phyloP scores from a whole-genome alignment of 2,113 vertebrate genomes.

The Hydrochoerus hydrochaeris region DNA sequence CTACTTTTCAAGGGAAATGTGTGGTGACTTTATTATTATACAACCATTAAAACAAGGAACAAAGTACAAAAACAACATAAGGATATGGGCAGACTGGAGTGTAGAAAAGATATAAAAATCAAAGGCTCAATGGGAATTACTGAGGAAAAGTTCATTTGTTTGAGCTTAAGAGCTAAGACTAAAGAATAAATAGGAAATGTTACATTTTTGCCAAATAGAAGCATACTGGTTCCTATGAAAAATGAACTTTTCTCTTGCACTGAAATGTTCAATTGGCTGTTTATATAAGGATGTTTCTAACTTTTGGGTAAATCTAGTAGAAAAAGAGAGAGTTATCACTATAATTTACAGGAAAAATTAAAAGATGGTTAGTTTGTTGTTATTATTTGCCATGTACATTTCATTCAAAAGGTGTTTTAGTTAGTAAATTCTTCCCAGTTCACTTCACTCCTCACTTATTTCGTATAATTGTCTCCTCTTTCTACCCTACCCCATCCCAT shows the following conservation, averaged over 20 bases:
- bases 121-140: neutral
- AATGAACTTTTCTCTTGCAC: neutral
- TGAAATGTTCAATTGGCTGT: neutral
- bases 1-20: conserved; percentile 60
- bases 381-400: neutral
- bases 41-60: conserved; percentile 14
- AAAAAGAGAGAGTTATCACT: neutral
- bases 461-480: neutral
- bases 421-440: neutral
- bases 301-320: neutral
- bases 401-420: neutral
- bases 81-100: neutral
- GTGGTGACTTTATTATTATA: neutral
- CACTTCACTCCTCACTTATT: neutral
- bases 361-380: neutral
- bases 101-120: neutral
- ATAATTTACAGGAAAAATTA: neutral
- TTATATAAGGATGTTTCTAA: neutral
- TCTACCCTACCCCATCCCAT: neutral
- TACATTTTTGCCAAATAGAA: neutral
- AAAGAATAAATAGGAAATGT: neutral
- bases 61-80: conserved; percentile 17
- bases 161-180: neutral
- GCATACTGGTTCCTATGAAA: neutral
- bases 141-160: neutral